Percentiles rank a stretch among this genome's conserved stretches.
These are phyloP conservation scores for Pentamera pediparva DNA, from an alignment of 53 echinoderm and acorn worm species.

Conservation along the genomic window DNA sequence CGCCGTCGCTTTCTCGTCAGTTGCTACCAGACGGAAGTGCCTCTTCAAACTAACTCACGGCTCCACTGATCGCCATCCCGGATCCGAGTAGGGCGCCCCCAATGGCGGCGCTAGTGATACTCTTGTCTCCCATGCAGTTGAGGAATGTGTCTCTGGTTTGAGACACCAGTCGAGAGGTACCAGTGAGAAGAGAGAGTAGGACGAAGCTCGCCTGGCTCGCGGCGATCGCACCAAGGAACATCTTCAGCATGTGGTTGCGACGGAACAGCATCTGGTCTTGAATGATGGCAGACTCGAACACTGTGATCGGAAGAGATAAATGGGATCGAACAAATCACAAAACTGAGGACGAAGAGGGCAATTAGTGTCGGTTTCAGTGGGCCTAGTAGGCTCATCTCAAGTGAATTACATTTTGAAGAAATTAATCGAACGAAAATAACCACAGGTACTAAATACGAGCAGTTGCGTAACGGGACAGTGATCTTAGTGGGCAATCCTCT, in stretches of 20 bases:
- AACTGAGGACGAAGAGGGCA: too few relatives aligned
- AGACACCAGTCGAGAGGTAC: constrained; percentile 45
- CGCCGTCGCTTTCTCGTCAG: too few relatives aligned
- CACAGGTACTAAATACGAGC: too few relatives aligned
- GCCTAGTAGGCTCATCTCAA: too few relatives aligned
- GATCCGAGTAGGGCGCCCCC: constrained; percentile 83
- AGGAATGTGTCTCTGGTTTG: constrained; percentile 54
- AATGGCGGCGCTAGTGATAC: constrained; percentile 46
- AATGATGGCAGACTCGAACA: constrained; percentile 82
- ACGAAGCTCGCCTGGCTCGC: constrained; percentile 66
- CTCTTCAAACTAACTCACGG: too few relatives aligned
- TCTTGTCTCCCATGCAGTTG: constrained; percentile 57
- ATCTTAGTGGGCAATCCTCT: too few relatives aligned
- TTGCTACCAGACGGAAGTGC: too few relatives aligned
- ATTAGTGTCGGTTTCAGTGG: too few relatives aligned
- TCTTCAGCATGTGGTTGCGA: constrained; percentile 85
- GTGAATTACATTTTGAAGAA: too few relatives aligned
- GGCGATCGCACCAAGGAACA: constrained; percentile 77
- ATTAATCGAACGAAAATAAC: too few relatives aligned
- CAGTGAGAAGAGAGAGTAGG: constrained; percentile 69
- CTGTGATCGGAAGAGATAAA: constrained; percentile 26
- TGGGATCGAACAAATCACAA: neutral
- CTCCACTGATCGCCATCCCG: constrained; percentile 88
- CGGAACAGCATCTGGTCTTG: constrained; percentile 88
- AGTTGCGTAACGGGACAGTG: too few relatives aligned